phyloP scores from a whole-genome alignment of 2,888 invertebrate species.

The Autographa pulchrina region DNA sequence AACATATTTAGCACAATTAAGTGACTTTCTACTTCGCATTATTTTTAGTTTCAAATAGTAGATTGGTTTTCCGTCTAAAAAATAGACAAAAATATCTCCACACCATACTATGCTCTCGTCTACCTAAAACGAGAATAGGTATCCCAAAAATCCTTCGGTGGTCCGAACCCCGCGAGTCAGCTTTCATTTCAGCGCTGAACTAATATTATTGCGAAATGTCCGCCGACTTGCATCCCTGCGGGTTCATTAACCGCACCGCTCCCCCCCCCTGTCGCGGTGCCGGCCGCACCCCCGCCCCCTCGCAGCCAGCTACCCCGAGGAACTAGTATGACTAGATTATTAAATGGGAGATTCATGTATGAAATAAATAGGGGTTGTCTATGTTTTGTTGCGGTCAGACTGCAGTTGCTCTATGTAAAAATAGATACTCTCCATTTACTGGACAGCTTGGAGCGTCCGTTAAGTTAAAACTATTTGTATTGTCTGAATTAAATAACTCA shows the following conservation, averaged over 20 bases:
- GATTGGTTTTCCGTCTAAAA: background rate
- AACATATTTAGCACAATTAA: too few relatives aligned
- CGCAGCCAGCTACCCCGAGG: constrained; percentile 56
- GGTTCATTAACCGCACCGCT: constrained; percentile 81
- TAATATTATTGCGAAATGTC: constrained; percentile 81
- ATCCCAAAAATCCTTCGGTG: constrained; percentile 39
- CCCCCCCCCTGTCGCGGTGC: constrained; percentile 25
- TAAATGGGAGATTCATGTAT: constrained; percentile 60
- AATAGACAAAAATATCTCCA: background rate
- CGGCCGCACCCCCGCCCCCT: constrained; percentile 60
- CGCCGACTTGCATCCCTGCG: constrained; percentile 78
- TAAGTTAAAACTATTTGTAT: background rate
- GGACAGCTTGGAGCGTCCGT: background rate
- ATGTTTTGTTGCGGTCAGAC: constrained; percentile 35
- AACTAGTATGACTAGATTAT: constrained; percentile 68
- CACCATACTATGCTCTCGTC: background rate
- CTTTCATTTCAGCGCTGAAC: constrained; percentile 67
- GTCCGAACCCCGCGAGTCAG: constrained; percentile 38
- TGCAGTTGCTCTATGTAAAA: constrained; percentile 31
- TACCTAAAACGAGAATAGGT: constrained; percentile 11
- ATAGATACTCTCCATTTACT: background rate
- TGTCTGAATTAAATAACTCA: too few relatives aligned
- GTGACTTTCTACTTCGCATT: too few relatives aligned
- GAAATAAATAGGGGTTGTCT: constrained; percentile 50
- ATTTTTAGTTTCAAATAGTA: too few relatives aligned